Evolutionary conservation across 1,140 invertebrate genomes (phyloP), one percentile per base, ranked within the genome.

Genomic region (Venturia canescens): DNA sequence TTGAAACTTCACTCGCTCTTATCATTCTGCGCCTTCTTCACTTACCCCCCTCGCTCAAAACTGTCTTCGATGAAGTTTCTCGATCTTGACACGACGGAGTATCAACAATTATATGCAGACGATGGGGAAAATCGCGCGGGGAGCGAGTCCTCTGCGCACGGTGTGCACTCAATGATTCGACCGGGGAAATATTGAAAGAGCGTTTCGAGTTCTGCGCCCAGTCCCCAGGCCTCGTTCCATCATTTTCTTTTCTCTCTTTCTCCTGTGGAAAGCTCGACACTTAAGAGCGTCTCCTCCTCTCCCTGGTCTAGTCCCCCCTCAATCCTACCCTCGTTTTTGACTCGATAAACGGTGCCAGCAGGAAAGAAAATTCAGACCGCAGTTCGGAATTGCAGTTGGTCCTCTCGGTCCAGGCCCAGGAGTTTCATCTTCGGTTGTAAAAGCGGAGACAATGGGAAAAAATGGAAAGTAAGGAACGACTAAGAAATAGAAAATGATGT

Each of bases 71-170:
- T 23, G 27, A 23, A 13, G 26, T 63, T 63, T 27, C 60, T 26
- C 60, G n/a, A 13, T 23, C 60, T 63, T 27, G 60, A 26, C 26
- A 23, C 27, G 60, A 53, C 15, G 60, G 23, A 63, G 50, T 18
- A 63, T 63, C 60, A 27, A 63, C 60, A 63, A 63, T 63, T 63
- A 63, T 63, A 63, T 63, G 60, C 60, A 63, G 23, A 63, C 60
- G 60, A 15, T 63, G 23, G 7, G 23, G 53, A 57, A 63, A 63
- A 63, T 63, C n/a, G 60, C 11, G 11, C 23, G 50, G n/a, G 16
- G 50, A 53, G 16, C 50, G 11, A 53, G 18, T n/a, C 38, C 0
- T n/a, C 50, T 53, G 60, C n/a, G n/a, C n/a, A n/a, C n/a, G n/a
- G n/a, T n/a, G 60, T 23, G 60, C 3, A 63, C 26, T 63, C 27